Conservation (phyloP, 2,888 invertebrate species). For the Smittia aterrima region DNA sequence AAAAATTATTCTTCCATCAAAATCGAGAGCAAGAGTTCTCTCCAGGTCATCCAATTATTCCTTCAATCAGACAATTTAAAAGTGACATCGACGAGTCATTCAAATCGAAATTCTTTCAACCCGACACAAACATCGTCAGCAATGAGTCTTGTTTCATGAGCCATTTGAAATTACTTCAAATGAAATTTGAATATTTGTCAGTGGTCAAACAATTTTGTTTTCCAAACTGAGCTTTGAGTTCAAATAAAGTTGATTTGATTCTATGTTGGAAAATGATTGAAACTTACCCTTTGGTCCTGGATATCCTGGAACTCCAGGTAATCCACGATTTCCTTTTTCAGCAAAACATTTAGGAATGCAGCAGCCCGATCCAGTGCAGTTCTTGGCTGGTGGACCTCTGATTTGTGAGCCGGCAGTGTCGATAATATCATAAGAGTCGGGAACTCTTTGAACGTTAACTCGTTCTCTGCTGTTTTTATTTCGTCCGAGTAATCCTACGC, state of each 20-base stretch:
- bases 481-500: slow-evolving; percentile 12
- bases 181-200: slow-evolving; percentile 24
- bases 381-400: slow-evolving; percentile 55
- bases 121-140: background rate
- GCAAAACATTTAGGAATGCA: slow-evolving; percentile 86
- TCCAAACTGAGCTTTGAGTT: background rate
- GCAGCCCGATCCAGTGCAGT: slow-evolving; percentile 66
- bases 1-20: background rate
- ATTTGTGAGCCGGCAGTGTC: slow-evolving; percentile 48
- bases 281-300: slow-evolving; percentile 15
- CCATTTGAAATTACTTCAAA: background rate
- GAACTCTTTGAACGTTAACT: slow-evolving; percentile 22
- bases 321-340: slow-evolving; percentile 79
- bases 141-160: slow-evolving; percentile 3
- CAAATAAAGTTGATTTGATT: background rate
- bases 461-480: slow-evolving; percentile 21
- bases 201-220: slow-evolving; percentile 30
- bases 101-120: slow-evolving; percentile 4
- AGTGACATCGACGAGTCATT: slow-evolving; percentile 1
- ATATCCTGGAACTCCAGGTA: slow-evolving; percentile 68
- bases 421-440: slow-evolving; percentile 48
- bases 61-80: background rate
- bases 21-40: background rate
- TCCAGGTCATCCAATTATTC: background rate
- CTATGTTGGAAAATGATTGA: background rate